phyloP scores from a whole-genome alignment of 2,888 invertebrate genomes.

The Encarsia formosa region DNA sequence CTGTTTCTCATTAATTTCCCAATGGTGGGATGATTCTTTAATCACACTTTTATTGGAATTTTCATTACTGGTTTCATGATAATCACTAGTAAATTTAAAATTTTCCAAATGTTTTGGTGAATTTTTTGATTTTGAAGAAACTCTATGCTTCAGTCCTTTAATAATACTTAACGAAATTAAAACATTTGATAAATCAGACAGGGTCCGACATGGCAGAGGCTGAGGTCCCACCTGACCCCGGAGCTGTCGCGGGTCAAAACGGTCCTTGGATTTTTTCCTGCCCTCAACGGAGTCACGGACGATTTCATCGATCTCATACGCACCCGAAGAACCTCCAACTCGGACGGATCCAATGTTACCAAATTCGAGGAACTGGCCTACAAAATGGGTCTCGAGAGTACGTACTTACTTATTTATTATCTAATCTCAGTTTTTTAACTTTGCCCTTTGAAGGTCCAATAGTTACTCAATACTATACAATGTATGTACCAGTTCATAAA shows the following conservation, averaged over 20 bases:
- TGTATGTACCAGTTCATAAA: too few species aligned
- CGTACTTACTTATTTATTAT: conserved; percentile 40
- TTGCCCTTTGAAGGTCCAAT: too few species aligned
- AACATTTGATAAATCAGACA: conserved; percentile 57
- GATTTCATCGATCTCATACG: conserved; percentile 70
- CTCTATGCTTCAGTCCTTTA: too few species aligned
- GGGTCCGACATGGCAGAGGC: conserved; percentile 73
- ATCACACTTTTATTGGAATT: too few species aligned
- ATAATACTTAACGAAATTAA: too few species aligned
- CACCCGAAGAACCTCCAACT: conserved; percentile 50
- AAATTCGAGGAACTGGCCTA: conserved; percentile 72
- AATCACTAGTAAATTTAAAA: too few species aligned
- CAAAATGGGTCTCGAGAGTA: conserved; percentile 75
- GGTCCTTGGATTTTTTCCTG: conserved; percentile 70
- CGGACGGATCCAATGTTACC: conserved; percentile 40
- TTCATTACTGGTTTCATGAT: too few species aligned
- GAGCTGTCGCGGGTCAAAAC: conserved; percentile 73
- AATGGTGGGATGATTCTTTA: too few species aligned
- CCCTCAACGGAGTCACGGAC: conserved; percentile 70
- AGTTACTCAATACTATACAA: too few species aligned
- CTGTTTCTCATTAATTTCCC: too few species aligned
- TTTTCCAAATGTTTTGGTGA: too few species aligned
- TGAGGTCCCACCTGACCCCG: conserved; percentile 69
- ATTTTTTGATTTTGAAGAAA: too few species aligned
- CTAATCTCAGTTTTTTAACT: not conserved